phyloP scores from a whole-genome alignment of 2,888 invertebrate species.

The Diabrotica balteata region DNA sequence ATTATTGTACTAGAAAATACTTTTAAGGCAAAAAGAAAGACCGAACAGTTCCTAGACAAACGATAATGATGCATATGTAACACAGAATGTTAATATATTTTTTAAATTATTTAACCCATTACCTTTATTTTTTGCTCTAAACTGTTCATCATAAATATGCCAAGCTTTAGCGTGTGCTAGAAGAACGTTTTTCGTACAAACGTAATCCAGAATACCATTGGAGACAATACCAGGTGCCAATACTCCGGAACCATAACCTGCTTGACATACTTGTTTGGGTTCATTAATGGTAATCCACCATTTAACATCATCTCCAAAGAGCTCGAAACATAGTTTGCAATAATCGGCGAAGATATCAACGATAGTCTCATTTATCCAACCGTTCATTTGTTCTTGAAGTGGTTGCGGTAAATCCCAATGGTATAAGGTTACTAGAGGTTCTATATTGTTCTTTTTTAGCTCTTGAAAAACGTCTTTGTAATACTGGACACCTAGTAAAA shows the following conservation, averaged over 20 bases:
- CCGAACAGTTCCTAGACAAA: no score
- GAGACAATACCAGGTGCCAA: conserved; percentile 53
- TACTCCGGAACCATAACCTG: conserved; percentile 48
- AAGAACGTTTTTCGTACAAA: conserved; percentile 69
- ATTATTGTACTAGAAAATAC: no score
- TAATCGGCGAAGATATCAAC: conserved; percentile 72
- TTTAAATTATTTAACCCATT: not conserved
- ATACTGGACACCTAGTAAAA: conserved; percentile 32
- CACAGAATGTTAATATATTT: no score
- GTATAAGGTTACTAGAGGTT: conserved; percentile 34
- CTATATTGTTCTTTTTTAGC: conserved; percentile 22
- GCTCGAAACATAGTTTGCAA: conserved; percentile 60
- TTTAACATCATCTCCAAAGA: conserved; percentile 61
- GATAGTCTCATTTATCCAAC: conserved; percentile 68
- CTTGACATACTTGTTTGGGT: conserved; percentile 52
- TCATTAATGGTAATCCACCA: conserved; percentile 66
- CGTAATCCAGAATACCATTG: conserved; percentile 65
- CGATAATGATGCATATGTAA: no score
- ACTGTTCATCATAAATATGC: conserved; percentile 67
- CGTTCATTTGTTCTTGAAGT: conserved; percentile 62
- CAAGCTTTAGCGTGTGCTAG: conserved; percentile 72
- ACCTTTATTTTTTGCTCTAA: conserved; percentile 49
- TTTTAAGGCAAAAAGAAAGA: no score
- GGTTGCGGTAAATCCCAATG: conserved; percentile 39
- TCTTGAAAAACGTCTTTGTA: conserved; percentile 38